Base-by-base conservation (phyloP, 2,113 vertebrate genomes). In the Oryzias javanicus region DNA sequence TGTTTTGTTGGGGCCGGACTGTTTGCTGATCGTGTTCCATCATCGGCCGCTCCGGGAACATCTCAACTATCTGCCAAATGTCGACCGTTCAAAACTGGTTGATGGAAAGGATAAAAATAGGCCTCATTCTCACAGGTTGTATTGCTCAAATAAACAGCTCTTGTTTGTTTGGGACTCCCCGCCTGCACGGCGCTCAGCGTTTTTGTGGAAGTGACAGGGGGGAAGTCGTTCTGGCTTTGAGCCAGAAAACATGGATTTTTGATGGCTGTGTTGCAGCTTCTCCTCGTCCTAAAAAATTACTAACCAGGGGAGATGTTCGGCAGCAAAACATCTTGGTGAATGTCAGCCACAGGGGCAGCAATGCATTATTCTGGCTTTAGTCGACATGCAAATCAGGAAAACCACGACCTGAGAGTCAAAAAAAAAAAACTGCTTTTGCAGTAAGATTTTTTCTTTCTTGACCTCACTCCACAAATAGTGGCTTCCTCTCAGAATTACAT, bases 181-280 rank as follows among this genome's bases (percentile, higher is more conserved):
- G 51, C 59, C 70, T 35, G 55, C 66, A 57, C 51, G 67, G 68
- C 76, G 68, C 46, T 61, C 65, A 49, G 60, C 50, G 68, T 48
- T 61, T 64, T 83, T 79, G 84, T 85, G 72, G 76, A 85, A 80
- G 81, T 79, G 80, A 85, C 76, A 58, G 56, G 42, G 76, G 76
- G 71, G 76, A 76, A 60, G 51, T 80, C 55, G 63, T 64, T 64
- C 72, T 82, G 86, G 60, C 72, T 59, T 52, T 16, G 6, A 54
- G 79, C 79, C 80, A 79, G 56, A 67, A 42, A 42, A 60, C 17
- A 42, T 61, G 62, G 45, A 20, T 45, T 60, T 76, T 79, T 73
- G 60, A 69, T 17, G 42, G 64, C 47, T 60, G 55, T 44, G 27
- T 78, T 52, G 54, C 72, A 53, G 51, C 25, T 6, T n/a, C 42